Percentiles rank a stretch among this genome's conserved stretches.
Evolutionary conservation across 64 coral and sea anemone genomes (phyloP).

Genomic region (Anthopleura sola): DNA sequence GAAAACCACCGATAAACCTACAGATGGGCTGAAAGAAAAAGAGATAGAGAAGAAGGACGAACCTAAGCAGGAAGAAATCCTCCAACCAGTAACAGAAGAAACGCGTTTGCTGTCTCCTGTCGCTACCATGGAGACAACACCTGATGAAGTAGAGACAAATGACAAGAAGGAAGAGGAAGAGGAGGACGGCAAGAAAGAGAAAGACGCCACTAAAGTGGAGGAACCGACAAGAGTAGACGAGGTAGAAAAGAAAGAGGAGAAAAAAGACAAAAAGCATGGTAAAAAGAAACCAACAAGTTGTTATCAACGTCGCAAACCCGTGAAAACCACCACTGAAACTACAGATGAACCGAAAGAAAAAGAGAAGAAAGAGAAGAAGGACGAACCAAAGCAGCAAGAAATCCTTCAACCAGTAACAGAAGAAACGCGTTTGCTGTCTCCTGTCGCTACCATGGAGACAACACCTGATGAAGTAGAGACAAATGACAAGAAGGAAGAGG

Average conservation of each 20-base stretch:
- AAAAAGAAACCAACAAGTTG: conserved; percentile 4
- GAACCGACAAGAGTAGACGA: background rate
- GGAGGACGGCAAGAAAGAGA: background rate
- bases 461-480: no score
- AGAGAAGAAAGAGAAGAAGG: background rate
- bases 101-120: no score
- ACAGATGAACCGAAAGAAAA: background rate
- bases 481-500: conserved; percentile 24
- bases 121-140: no score
- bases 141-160: no score
- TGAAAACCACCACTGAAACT: no score
- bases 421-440: no score
- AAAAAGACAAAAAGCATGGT: conserved; percentile 1
- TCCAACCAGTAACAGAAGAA: no score
- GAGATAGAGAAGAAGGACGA: background rate
- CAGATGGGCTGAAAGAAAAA: background rate
- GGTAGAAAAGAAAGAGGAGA: background rate
- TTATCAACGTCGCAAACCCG: no score
- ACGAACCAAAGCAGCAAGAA: background rate
- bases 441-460: no score
- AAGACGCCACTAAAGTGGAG: background rate
- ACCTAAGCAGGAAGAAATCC: background rate
- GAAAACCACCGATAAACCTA: no score
- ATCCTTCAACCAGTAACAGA: background rate
- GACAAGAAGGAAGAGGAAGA: background rate